phyloP scores from a whole-genome alignment of 1,140 invertebrate genomes.

The Zaprionus nigranus region DNA sequence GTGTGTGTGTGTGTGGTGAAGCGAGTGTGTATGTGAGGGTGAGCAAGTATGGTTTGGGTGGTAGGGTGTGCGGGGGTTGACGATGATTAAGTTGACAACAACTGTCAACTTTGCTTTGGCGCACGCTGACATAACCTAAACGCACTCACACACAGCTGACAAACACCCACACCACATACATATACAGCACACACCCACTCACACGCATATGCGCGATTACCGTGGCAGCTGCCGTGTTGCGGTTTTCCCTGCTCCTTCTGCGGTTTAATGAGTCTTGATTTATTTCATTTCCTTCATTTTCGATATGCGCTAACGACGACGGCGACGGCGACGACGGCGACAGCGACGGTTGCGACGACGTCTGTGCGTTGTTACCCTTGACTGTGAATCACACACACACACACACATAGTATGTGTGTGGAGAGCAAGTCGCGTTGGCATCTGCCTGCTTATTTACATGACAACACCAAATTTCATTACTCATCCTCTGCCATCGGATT shows the following conservation, averaged over 20 bases:
- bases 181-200: slow-evolving; percentile 18
- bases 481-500: slow-evolving; percentile 40
- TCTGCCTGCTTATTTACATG: slow-evolving; percentile 58
- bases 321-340: slow-evolving; percentile 1
- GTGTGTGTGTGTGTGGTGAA: slow-evolving; percentile 12
- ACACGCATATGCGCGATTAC: slow-evolving; percentile 9
- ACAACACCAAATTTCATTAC: slow-evolving; percentile 61
- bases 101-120: slow-evolving; percentile 75
- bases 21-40: slow-evolving; percentile 5
- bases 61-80: slow-evolving; percentile 38
- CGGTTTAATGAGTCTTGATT: slow-evolving; percentile 77
- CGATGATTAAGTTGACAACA: slow-evolving; percentile 82
- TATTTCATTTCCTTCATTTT: slow-evolving; percentile 77
- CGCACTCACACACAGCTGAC: slow-evolving; percentile 36
- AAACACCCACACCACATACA: slow-evolving; percentile 23
- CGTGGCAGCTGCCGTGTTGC: slow-evolving; percentile 48
- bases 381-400: slow-evolving; percentile 13
- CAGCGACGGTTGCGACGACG: slow-evolving; percentile 12
- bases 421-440: slow-evolving; percentile 15
- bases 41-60: slow-evolving; percentile 1
- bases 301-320: slow-evolving; percentile 44
- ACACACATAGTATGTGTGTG: slow-evolving; percentile 6
- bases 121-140: slow-evolving; percentile 53
- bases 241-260: slow-evolving; percentile 50
- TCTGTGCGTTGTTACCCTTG: slow-evolving; percentile 37